Percentiles rank a stretch among this genome's conserved stretches.
Evolutionary conservation across 2,888 invertebrate genomes (phyloP).

Genomic region (Eupithecia tripunctaria): DNA sequence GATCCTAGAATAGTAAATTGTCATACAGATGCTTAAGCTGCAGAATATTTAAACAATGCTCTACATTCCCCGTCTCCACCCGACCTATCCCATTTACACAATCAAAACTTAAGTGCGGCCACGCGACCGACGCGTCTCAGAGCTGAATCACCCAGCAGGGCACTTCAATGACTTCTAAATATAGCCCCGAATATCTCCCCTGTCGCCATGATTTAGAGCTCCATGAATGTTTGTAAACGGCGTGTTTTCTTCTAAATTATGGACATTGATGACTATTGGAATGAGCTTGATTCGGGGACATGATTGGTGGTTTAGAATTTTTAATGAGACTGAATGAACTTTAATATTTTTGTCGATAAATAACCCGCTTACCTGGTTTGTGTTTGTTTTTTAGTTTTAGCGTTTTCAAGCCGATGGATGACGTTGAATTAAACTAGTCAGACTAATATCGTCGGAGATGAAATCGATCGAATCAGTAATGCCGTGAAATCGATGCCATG

Average conservation of each 20-base stretch:
- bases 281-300: constrained; percentile 23
- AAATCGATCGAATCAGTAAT: neutral
- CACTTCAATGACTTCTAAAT: constrained; percentile 56
- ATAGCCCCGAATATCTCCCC: constrained; percentile 53
- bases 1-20: neutral
- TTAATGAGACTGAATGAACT: neutral
- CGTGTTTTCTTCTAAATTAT: constrained; percentile 45
- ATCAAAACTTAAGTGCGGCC: constrained; percentile 31
- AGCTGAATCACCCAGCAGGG: constrained; percentile 55
- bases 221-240: constrained; percentile 54
- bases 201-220: constrained; percentile 55
- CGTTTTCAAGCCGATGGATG: too few species aligned
- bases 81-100: constrained; percentile 26
- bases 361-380: neutral
- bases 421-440: neutral
- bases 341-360: neutral
- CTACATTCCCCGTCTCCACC: neutral
- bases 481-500: neutral
- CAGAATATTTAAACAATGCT: neutral
- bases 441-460: neutral
- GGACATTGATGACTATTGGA: constrained; percentile 41
- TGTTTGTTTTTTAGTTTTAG: too few species aligned
- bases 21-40: neutral
- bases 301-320: constrained; percentile 31
- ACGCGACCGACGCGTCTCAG: constrained; percentile 41